Evolutionary conservation across 2,113 vertebrate species (phyloP).

Genomic region (Grallaria varia): DNA sequence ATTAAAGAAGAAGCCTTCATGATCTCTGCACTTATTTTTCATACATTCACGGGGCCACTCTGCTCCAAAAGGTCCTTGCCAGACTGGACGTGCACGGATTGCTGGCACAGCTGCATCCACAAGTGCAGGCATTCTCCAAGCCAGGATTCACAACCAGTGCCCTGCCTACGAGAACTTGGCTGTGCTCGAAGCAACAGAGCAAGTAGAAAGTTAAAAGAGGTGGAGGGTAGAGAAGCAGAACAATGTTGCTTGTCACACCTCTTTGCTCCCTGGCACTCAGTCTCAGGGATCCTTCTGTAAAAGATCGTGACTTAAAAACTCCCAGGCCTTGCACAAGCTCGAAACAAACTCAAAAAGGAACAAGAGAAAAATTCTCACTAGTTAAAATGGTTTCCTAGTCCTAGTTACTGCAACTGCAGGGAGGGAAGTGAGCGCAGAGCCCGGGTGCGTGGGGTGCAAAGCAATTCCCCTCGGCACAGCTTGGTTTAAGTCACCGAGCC

Average conservation of each 20-base stretch:
- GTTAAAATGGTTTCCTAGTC: not conserved
- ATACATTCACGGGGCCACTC: not conserved
- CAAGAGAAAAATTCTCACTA: not conserved
- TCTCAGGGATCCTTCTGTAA: accelerated
- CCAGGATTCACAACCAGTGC: not conserved
- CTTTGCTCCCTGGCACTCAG: not conserved
- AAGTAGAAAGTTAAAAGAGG: not conserved
- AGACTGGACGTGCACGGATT: not conserved
- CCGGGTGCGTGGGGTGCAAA: not conserved
- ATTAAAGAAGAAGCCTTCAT: not conserved
- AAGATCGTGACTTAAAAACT: not conserved
- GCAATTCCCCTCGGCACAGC: not conserved
- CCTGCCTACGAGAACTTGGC: not conserved
- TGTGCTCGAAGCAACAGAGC: not conserved
- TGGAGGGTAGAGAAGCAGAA: not conserved
- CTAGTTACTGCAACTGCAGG: not conserved
- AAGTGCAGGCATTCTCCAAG: not conserved
- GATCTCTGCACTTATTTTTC: not conserved
- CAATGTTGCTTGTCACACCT: accelerated
- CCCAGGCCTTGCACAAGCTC: not conserved
- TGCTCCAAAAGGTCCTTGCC: not conserved
- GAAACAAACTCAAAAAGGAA: not conserved
- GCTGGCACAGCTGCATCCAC: not conserved
- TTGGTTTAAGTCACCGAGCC: not conserved
- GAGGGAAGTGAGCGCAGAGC: not conserved